Base-by-base conservation (phyloP, 1,140 invertebrate genomes). In the Zaprionus vittiger region DNA sequence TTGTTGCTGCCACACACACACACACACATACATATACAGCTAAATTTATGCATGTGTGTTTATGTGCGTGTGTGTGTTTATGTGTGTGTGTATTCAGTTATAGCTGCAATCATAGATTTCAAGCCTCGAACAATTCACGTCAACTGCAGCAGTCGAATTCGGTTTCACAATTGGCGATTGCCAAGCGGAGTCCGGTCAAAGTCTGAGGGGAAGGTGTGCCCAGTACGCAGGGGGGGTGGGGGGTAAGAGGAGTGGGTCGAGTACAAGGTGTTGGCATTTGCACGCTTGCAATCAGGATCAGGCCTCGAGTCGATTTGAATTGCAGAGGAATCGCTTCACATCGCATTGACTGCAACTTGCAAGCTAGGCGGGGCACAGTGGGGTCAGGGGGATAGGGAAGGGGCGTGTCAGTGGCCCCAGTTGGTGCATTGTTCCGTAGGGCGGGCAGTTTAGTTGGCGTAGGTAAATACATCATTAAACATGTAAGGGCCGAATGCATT, bases 391-490 rank as follows among this genome's bases (percentile, higher is more conserved):
- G 59, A 1, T 1, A n/a, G 38, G 6, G 38, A 41, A n/a, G 38
- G 38, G 38, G 38, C 38, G 14, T n/a, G 41, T 15, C 15, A n/a
- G 54, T 14, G 15, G 5, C 14, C 14, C 2, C 0, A 14, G 38
- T 15, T 55, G n/a, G 54, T 54, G 14, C 41, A 62, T 70, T 55
- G 59, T 20, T 5, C 6, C 2, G n/a, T 2, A 59, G 34, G 67
- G 31, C 20, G 57, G 47, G 62, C 41, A 87, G 83, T 87, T 86
- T 83, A 89, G 83, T 87, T 87, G 83, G 83, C 84, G 68, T 73
- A 83, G 84, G 83, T 87, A 87, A 87, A 87, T 87, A 87, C 83
- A 87, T 87, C 84, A 87, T 87, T 87, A 87, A 87, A 87, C 83
- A 89, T 87, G 83, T 87, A 87, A 87, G 84, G 84, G 24, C 59